These are phyloP conservation scores for Procambarus virginalis DNA, from an alignment of 1,140 invertebrate species.

Conservation along the genomic window DNA sequence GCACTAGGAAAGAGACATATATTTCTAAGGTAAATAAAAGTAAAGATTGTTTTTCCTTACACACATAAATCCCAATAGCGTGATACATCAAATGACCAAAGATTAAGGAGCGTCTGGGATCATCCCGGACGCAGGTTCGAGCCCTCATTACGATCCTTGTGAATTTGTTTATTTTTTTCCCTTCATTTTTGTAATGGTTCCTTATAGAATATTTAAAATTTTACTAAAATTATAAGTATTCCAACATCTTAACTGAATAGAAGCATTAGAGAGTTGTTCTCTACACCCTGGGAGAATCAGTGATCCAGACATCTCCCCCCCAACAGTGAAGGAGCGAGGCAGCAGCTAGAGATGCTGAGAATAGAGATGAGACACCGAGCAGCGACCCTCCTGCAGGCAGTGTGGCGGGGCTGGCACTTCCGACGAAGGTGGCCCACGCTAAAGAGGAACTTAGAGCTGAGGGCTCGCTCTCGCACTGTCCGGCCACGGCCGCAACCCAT, in stretches of 20 bases:
- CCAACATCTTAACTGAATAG: too few species aligned
- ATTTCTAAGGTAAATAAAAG: constrained; percentile 80
- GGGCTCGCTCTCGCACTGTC: constrained; percentile 58
- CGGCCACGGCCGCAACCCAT: constrained; percentile 85
- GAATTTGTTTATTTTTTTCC: too few species aligned
- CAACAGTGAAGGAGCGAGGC: constrained; percentile 90
- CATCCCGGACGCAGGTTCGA: too few species aligned
- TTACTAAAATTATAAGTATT: not conserved
- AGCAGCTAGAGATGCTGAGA: constrained; percentile 88
- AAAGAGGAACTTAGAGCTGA: constrained; percentile 74
- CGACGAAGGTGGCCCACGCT: constrained; percentile 82
- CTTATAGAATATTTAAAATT: not conserved
- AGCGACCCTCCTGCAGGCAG: constrained; percentile 84
- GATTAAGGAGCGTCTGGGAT: too few species aligned
- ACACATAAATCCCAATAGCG: too few species aligned
- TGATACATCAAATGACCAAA: too few species aligned
- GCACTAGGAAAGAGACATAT: constrained; percentile 94
- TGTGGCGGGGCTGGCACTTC: constrained; percentile 86
- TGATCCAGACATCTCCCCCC: too few species aligned
- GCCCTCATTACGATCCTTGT: too few species aligned
- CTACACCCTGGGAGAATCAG: too few species aligned
- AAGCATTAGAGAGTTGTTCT: too few species aligned
- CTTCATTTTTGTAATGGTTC: not conserved
- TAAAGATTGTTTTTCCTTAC: too few species aligned
- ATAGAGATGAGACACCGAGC: constrained; percentile 85